Base-by-base conservation (phyloP, 1,140 invertebrate species). In the Drosophila yakuba region DNA sequence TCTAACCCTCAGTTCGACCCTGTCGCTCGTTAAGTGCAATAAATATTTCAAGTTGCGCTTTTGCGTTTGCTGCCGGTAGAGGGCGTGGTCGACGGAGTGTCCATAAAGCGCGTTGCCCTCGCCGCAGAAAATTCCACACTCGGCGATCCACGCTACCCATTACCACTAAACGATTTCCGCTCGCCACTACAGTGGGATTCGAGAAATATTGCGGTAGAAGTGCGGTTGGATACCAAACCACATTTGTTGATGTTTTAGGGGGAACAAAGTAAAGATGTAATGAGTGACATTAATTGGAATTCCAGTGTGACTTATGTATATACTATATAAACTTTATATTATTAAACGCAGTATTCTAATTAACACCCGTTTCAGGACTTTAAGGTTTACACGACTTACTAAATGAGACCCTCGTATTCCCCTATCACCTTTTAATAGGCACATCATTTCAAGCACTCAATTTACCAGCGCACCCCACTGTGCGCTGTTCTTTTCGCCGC, bases 41-140 rank as follows among this genome's bases (percentile, higher is more conserved):
- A 89, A 89, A 89, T 89, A 80, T 63, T 78, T 78, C 84, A 88
- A 89, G 84, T 88, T 88, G 84, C 84, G 80, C 84, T 88, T 88
- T 88, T 88, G 68, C 72, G 72, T 63, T 79, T 64, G 58, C 47
- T 28, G 57, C 61, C 78, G 55, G 39, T 54, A 38, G 44, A 60
- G 67, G 71, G 83, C 82, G 82, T 78, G 79, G 44, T 72, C 64
- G 48, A 2, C 20, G 68, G 72, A 78, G 84, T 86, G 83, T 88
- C 83, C 81, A 88, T 88, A 89, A 86, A 76, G 28, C 48, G 48
- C 48, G 48, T 51, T 51, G 25, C 28, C 28, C 25, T 32, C 67
- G 56, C 78, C 73, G 39, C 61, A 73, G 17, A 28, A 57, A 23
- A 68, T 54, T 68, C 60, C 64, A 41, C 20, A 36, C 51, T 35